Conservation (phyloP, 2,797 vertebrate genomes). For the Aselliscus stoliczkanus region DNA sequence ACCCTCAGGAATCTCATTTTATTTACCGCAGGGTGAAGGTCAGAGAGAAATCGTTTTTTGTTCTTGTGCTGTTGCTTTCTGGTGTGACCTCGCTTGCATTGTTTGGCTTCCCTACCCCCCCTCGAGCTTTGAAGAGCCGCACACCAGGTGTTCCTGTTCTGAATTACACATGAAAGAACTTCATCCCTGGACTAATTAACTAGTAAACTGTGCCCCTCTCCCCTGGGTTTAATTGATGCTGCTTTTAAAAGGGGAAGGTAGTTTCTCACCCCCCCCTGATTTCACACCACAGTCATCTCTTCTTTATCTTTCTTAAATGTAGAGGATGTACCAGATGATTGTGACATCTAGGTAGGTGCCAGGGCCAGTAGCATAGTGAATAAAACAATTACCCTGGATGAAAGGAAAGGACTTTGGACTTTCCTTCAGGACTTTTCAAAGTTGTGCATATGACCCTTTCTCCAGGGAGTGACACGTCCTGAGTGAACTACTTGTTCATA, state of each 20-base stretch:
- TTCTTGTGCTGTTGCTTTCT: conserved; percentile 79
- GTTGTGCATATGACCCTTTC: conserved; percentile 26
- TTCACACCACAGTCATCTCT: conserved; percentile 74
- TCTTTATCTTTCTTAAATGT: conserved; percentile 75
- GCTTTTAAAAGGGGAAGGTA: conserved; percentile 81
- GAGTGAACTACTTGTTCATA: conserved; percentile 54
- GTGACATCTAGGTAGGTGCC: background rate
- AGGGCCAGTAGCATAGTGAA: conserved; percentile 58
- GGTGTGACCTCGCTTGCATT: conserved; percentile 84
- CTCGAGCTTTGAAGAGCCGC: conserved; percentile 84
- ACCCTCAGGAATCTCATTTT: conserved; percentile 75
- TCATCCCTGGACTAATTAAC: conserved; percentile 88
- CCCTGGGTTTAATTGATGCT: conserved; percentile 85
- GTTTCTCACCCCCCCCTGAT: conserved; percentile 73
- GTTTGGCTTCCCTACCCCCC: conserved; percentile 78
- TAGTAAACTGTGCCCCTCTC: conserved; percentile 84
- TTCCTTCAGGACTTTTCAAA: conserved; percentile 41
- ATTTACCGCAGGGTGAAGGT: conserved; percentile 85
- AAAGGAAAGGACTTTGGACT: background rate
- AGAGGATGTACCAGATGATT: conserved; percentile 72
- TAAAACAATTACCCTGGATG: conserved; percentile 66
- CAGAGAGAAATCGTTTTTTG: conserved; percentile 83
- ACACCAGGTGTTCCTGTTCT: conserved; percentile 88
- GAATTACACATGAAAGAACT: conserved; percentile 89
- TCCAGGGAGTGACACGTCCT: conserved; percentile 31